phyloP scores from a whole-genome alignment of 2,797 vertebrate genomes.

The Allobates femoralis region DNA sequence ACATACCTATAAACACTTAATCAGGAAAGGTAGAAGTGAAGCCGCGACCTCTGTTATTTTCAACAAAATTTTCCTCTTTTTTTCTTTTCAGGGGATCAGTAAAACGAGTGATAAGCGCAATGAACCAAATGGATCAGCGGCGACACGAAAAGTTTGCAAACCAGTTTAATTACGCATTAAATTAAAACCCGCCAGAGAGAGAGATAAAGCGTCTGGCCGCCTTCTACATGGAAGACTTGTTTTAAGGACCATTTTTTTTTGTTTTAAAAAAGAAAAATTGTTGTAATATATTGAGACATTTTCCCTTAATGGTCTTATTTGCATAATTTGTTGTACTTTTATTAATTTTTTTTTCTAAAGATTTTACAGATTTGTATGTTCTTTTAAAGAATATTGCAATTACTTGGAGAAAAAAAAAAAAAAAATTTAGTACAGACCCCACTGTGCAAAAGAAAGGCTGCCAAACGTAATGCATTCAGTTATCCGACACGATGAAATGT shows the following conservation, averaged over 20 bases:
- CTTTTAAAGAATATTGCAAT: background rate
- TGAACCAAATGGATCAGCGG: conserved; percentile 84
- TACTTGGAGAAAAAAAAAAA: background rate
- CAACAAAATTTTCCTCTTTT: background rate
- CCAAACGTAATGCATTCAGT: too few relatives aligned
- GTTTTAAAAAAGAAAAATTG: conserved; percentile 62
- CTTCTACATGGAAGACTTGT: conserved; percentile 60
- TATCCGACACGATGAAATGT: too few relatives aligned
- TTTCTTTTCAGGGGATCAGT: conserved; percentile 80
- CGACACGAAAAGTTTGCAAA: conserved; percentile 97
- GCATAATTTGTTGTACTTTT: conserved; percentile 55
- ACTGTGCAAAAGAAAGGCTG: too few relatives aligned
- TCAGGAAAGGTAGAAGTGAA: conserved; percentile 14
- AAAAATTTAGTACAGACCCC: too few relatives aligned
- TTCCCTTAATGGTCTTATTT: conserved; percentile 61
- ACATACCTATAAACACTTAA: conserved; percentile 62
- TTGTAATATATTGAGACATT: conserved; percentile 58
- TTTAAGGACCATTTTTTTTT: conserved; percentile 51
- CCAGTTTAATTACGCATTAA: conserved; percentile 96
- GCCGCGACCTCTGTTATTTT: conserved; percentile 1
- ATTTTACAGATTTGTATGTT: conserved; percentile 21
- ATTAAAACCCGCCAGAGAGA: conserved; percentile 71
- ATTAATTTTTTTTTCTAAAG: conserved; percentile 17
- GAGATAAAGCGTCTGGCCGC: conserved; percentile 56
- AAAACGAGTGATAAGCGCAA: conserved; percentile 83